Evolutionary conservation across 1,140 invertebrate species (phyloP), one percentile per base, ranked within the genome.

Genomic region (Ostrea edulis): DNA sequence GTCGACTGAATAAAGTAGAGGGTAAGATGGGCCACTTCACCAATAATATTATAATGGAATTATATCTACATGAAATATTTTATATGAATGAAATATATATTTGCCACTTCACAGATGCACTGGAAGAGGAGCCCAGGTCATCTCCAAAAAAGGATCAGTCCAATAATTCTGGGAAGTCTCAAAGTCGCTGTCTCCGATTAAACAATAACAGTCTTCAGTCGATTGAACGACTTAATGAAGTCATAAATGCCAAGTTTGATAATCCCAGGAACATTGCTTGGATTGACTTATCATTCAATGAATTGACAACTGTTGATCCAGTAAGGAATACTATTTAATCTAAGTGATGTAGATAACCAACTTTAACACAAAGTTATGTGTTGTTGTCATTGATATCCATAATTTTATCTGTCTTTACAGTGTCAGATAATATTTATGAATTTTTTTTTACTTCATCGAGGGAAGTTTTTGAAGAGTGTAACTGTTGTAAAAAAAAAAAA

Each of bases 271-370:
- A 87, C n/a, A 89, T 94, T 77, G 92, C 89, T 12, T 94, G 94
- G 93, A 77, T 94, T 87, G 92, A 94, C 89, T 86, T 93, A 12
- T 94, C 93, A 29, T 93, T 92, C 54, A 93, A 94, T 89, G 89
- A 91, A 52, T 81, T 94, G 7, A 88, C 89, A 8, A 87, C 77
- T 25, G 90, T 94, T 77, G 90, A 92, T 81, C 89, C 90, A 20
- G 93, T 93, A 89, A 92, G 91, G 82, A 51, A 35, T 77, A 35
- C 9, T 14, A 81, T 14, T 11, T 81, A 35, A 4, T 12, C 9
- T 81, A 14, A 20, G 8, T 81, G 4, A 22, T 4, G 0, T 35
- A 0, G 14, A 22, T 3, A 22, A 14, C 14, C 9, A 25, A 71
- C 1, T n/a, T 71, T 20, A 71, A 71, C 9, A 71, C n/a, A 71